Base-by-base conservation (phyloP, 2,797 vertebrate genomes). In the Heliangelus exortis region DNA sequence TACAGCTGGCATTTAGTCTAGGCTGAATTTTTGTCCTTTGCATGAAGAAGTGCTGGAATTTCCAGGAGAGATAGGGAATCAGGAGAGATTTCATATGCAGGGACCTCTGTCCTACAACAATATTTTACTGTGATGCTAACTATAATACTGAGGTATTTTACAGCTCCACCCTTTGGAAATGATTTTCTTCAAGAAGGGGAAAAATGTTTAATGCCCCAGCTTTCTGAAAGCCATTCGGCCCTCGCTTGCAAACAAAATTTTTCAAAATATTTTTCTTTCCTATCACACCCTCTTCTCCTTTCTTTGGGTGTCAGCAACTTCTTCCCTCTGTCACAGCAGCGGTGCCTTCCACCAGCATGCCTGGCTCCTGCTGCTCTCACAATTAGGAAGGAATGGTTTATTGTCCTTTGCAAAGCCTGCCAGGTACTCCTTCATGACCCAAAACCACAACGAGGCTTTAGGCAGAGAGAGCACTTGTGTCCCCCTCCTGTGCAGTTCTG, bases 181-280 rank as follows among this genome's bases (percentile, higher is more conserved):
- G 0, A 75, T 96, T 93, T 91, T 96, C 84, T 90, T 88, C 86
- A 69, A 94, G 71, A 90, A 47, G 23, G 90, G 45, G 39, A 94
- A 87, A 89, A 83, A 84, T 9, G 31, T 89, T 87, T 75, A 87
- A 87, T 86, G 59, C 39, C 81, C 36, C 0, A 1, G 16, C 81
- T 95, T 95, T 94, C 79, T 79, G 82, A 79, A 28, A 84, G 36
- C 55, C 66, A 63, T 77, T 91, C 58, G 1, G 76, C 66, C 75
- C 75, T 81, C 47, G 82, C 63, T 87, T 89, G 55, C 89, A 96
- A 96, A 93, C 78, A 94, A 89, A 55, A 89, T 88, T 93, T 87
- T 85, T 95, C 76, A 89, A 95, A 95, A 95, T 93, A 93, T 96
- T 96, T 96, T 95, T 71, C 75, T 96, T 96, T 96, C 92, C 87